These are phyloP conservation scores for Bolinopsis microptera DNA, from an alignment of 37 sponge, comb jelly and placozoan species.

Conservation along the genomic window DNA sequence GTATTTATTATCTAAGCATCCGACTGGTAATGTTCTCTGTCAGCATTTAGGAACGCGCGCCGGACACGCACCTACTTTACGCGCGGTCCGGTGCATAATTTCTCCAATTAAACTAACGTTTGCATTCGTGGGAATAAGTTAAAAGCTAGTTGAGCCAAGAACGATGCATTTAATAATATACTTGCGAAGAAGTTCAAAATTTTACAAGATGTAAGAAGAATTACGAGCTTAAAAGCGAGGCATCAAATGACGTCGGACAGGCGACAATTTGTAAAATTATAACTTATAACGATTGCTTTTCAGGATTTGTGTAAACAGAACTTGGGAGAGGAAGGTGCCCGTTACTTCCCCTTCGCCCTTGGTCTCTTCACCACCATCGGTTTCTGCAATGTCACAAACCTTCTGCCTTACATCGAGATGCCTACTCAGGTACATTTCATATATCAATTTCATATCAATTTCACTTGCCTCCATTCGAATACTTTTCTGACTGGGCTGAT, in stretches of 20 bases:
- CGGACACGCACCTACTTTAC: not conserved
- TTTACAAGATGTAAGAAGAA: too few species aligned
- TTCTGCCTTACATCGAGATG: conserved; percentile 61
- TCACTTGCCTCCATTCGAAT: not conserved
- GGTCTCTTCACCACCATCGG: conserved; percentile 62
- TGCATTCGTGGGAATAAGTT: too few species aligned
- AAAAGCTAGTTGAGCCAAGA: too few species aligned
- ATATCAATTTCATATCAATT: too few species aligned
- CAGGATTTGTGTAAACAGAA: conserved; percentile 65
- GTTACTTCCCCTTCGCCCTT: conserved; percentile 58
- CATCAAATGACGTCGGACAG: too few species aligned
- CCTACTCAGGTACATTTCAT: conserved; percentile 65
- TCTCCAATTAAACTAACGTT: too few species aligned
- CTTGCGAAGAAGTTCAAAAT: too few species aligned
- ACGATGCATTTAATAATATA: too few species aligned
- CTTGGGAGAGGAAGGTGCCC: conserved; percentile 47
- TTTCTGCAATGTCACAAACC: conserved; percentile 52
- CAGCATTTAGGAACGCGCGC: conserved; percentile 21
- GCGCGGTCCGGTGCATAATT: too few species aligned
- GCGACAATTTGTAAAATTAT: too few species aligned
- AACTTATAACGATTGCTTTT: not conserved
- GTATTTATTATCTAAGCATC: not conserved
- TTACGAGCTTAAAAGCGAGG: too few species aligned
- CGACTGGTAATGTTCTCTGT: conserved; percentile 7
- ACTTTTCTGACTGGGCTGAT: not conserved